These are phyloP conservation scores for Tipula lateralis DNA, from an alignment of 2,888 invertebrate species.

Conservation along the genomic window DNA sequence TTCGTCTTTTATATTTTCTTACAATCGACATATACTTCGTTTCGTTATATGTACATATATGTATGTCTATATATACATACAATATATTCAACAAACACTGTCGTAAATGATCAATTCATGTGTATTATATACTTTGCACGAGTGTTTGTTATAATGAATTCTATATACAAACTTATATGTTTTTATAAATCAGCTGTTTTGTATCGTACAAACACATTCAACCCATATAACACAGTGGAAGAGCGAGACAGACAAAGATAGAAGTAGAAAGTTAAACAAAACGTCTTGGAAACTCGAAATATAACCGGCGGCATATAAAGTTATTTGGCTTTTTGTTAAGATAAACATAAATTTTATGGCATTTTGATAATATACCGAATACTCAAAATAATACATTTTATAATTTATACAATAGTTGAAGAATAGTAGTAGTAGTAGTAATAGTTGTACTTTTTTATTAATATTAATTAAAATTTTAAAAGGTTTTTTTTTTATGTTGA, in stretches of 20 bases:
- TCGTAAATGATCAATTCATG: too few relatives aligned
- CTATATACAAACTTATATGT: not conserved
- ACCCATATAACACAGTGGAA: not conserved
- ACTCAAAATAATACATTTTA: not conserved
- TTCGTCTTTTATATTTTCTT: not conserved
- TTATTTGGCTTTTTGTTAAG: not conserved
- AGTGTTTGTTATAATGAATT: not conserved
- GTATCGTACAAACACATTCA: not conserved
- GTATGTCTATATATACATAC: too few relatives aligned
- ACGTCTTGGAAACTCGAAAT: not conserved
- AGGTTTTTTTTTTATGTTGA: not conserved
- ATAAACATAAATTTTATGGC: not conserved
- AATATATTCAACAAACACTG: too few relatives aligned
- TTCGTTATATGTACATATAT: not conserved
- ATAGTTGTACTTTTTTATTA: not conserved
- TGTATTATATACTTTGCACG: too few relatives aligned
- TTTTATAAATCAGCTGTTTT: not conserved
- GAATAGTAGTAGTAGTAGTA: not conserved
- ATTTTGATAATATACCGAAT: not conserved
- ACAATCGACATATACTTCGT: not conserved
- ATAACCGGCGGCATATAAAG: not conserved
- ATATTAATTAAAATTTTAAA: not conserved
- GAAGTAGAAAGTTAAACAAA: not conserved
- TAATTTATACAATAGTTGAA: too few relatives aligned
- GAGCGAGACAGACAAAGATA: not conserved